Evolutionary conservation across 2,888 invertebrate species (phyloP).

Genomic region (Hypolimnas misippus): DNA sequence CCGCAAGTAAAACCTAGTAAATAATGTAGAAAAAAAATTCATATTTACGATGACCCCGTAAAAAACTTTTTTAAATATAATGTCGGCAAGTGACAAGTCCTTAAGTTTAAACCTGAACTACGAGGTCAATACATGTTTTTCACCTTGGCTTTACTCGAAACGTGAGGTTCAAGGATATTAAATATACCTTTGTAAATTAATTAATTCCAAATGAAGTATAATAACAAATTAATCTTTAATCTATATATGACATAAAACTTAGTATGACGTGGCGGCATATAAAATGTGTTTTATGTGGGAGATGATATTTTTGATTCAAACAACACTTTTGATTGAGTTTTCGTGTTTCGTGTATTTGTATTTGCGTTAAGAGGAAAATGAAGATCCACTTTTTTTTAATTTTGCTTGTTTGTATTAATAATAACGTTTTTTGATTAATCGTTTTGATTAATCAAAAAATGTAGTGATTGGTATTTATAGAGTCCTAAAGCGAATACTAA

Average conservation of each 20-base stretch:
- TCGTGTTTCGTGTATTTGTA: no score
- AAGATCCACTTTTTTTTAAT: no score
- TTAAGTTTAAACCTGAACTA: conserved; percentile 29
- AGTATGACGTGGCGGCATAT: neutral
- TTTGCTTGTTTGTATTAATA: no score
- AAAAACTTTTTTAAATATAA: conserved; percentile 22
- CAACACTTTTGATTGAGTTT: no score
- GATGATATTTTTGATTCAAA: no score
- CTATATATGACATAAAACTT: neutral
- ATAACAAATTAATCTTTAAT: neutral
- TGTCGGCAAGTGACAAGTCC: conserved; percentile 33
- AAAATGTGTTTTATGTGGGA: no score
- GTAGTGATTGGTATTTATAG: no score
- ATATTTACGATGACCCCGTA: conserved; percentile 18
- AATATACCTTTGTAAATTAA: conserved; percentile 5
- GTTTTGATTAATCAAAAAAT: no score
- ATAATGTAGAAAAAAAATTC: neutral
- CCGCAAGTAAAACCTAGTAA: no score
- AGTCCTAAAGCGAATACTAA: no score
- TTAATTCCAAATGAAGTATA: neutral
- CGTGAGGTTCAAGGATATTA: conserved; percentile 28
- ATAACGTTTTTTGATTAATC: no score
- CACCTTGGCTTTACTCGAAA: conserved; percentile 30
- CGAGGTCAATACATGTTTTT: conserved; percentile 27
- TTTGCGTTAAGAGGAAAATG: no score